These are phyloP conservation scores for Calliphora vicina DNA, from an alignment of 1,140 invertebrate genomes.

Conservation along the genomic window DNA sequence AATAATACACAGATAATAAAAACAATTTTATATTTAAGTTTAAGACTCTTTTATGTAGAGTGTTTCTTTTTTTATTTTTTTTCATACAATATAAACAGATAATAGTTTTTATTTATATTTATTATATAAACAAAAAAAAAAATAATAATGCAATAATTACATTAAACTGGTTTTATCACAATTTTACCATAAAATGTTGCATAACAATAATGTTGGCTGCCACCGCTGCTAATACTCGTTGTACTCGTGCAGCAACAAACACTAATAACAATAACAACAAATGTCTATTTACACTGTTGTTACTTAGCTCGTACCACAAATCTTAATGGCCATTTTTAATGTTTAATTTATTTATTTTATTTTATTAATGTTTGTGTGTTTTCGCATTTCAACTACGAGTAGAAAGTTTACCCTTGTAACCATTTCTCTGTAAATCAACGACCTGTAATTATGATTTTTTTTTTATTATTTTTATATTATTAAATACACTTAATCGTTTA, in stretches of 20 bases:
- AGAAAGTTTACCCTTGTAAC: conserved; percentile 34
- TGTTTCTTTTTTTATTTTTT: background rate
- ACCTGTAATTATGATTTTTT: conserved; percentile 19
- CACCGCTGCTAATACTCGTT: background rate
- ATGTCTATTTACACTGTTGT: background rate
- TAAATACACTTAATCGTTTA: background rate
- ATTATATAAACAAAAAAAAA: background rate
- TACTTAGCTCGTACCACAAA: background rate
- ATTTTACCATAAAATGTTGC: background rate
- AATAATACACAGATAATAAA: conserved; percentile 30
- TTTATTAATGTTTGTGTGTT: background rate
- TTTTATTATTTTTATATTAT: too few relatives aligned
- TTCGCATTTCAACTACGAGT: background rate
- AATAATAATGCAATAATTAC: background rate
- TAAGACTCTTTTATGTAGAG: background rate
- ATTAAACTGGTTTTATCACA: background rate
- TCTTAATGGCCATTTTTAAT: background rate
- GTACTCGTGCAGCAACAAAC: background rate
- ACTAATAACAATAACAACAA: background rate
- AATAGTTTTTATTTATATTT: too few relatives aligned
- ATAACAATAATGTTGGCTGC: background rate
- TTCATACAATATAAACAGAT: background rate
- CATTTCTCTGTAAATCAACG: conserved; percentile 19
- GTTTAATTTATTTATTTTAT: background rate
- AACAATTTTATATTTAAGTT: conserved; percentile 21